Evolutionary conservation across 2,113 vertebrate species (phyloP), one percentile per base, ranked within the genome.

Genomic region (Spermophilus dauricus): DNA sequence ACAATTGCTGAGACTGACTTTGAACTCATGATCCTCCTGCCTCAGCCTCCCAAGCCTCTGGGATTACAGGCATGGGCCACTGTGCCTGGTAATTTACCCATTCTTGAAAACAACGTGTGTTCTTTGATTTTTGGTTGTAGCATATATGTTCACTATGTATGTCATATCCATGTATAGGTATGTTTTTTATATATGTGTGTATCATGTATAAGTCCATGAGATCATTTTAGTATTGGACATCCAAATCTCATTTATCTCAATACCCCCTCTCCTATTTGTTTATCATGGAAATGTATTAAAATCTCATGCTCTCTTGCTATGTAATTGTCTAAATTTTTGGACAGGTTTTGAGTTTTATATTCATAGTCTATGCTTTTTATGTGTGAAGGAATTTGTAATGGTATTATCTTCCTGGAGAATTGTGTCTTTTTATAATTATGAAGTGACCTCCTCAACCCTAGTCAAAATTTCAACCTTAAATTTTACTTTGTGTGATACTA

Each of bases 321-420:
- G 24, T 17, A 70, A 22, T 91, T 91, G 16, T 92, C 42, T 73
- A 80, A 58, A 56, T 95, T n/a, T 95, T 88, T 76, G 45, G 61
- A 63, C 61, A 70, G 32, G 16, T 83, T 93, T 91, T 83, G 67
- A 93, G 24, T 45, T 75, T 82, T 76, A 42, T 63, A 63, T 76
- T 53, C 58, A 56, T n/a, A 97, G 53, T 18, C 18, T 65, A 3
- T 83, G 14, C 1, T 32, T 67, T 75, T 76, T 28, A n/a, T 26
- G 45, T 75, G 24, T 17, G 37, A n/a, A n/a, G 1, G 73, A 48
- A 45, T 73, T 81, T 75, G 73, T 75, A 86, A 95, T 86, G 86
- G 17, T 61, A 51, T 20, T 37, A 28, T 65, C 39, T 77, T 92
- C 34, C 12, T 37, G 4, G n/a, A 92, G 58, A 53, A 34, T 34